phyloP scores from a whole-genome alignment of 2,888 invertebrate species.

The Dinocampus coccinellae region DNA sequence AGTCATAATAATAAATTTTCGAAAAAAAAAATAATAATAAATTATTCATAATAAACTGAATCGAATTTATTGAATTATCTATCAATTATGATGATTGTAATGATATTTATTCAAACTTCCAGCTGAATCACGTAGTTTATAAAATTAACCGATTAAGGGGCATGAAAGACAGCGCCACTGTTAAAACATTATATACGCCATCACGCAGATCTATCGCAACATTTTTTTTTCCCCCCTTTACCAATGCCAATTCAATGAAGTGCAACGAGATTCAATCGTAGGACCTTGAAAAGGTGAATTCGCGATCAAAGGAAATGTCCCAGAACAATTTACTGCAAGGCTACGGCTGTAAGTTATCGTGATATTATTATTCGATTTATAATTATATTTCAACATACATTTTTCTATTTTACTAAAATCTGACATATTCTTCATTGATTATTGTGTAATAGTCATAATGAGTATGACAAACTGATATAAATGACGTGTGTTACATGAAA shows the following conservation, averaged over 20 bases:
- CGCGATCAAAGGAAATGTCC: conserved; percentile 50
- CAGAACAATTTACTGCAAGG: conserved; percentile 56
- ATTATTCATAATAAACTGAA: too few species aligned
- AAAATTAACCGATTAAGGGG: neutral
- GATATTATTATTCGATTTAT: neutral
- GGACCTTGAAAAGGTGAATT: neutral
- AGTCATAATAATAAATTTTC: neutral
- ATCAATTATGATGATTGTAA: neutral
- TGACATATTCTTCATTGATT: neutral
- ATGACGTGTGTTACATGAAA: conserved; percentile 15
- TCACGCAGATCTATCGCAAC: neutral
- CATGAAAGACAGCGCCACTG: neutral
- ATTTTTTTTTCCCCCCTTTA: neutral
- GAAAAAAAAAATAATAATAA: too few species aligned
- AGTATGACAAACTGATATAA: neutral
- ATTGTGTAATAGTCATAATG: neutral
- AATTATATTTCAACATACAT: neutral
- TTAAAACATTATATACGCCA: neutral
- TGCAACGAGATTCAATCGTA: conserved; percentile 5
- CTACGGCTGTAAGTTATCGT: conserved; percentile 57
- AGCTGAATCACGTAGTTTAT: neutral
- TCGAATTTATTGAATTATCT: too few species aligned
- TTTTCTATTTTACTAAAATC: neutral
- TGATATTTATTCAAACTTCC: neutral
- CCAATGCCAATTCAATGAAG: conserved; percentile 13